A percentile compares a stretch with the other conserved stretches of the same genome.
Conservation (phyloP, 2,113 vertebrate genomes). For the Perccottus glenii region DNA sequence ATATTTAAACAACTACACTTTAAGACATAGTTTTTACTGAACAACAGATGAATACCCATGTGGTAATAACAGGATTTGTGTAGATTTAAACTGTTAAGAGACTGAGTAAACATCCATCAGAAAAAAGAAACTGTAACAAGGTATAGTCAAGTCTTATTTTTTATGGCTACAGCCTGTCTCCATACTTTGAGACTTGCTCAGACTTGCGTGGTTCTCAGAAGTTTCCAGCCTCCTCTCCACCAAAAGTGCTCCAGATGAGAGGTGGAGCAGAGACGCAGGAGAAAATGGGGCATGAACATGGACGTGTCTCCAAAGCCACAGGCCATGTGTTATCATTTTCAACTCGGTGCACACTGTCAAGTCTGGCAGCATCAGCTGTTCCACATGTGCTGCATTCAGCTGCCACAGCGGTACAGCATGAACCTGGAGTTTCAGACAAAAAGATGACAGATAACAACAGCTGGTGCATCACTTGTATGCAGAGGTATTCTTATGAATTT, state of each 20-base stretch:
- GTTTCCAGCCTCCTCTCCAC: constrained; percentile 39
- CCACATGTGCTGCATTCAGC: constrained; percentile 12
- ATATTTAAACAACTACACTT: no score
- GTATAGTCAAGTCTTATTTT: neutral
- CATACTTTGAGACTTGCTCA: constrained; percentile 37
- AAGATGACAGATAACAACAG: constrained; percentile 29
- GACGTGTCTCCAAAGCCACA: constrained; percentile 43
- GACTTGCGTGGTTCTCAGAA: constrained; percentile 55
- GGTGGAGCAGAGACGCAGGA: constrained; percentile 47
- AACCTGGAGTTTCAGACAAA: constrained; percentile 15
- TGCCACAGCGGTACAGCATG: constrained; percentile 5
- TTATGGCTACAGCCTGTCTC: neutral
- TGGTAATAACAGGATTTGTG: no score
- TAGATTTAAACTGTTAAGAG: no score
- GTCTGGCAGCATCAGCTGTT: constrained; percentile 62
- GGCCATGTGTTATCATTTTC: constrained; percentile 58
- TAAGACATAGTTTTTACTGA: no score
- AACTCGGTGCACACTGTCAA: constrained; percentile 51
- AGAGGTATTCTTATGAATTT: neutral
- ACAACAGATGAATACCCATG: no score
- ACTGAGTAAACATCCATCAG: no score
- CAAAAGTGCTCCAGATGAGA: constrained; percentile 58
- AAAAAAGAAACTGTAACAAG: no score
- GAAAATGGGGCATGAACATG: constrained; percentile 62
- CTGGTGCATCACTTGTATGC: constrained; percentile 22